Conservation (phyloP, 2,888 invertebrate genomes). For the Dilophus febrilis region DNA sequence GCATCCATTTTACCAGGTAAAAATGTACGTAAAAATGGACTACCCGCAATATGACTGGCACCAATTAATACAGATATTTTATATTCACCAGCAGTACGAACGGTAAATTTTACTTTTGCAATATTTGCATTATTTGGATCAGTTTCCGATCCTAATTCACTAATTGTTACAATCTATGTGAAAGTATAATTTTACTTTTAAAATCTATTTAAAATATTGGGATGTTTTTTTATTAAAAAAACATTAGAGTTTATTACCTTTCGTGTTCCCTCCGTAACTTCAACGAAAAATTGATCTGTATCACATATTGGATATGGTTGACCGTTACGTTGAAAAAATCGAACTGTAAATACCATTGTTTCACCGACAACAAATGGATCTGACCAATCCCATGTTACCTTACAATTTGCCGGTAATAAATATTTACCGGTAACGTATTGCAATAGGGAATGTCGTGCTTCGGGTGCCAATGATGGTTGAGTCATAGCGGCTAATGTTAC, state of each 20-base stretch:
- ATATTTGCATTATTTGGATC: constrained; percentile 74
- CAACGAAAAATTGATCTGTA: constrained; percentile 75
- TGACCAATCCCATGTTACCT: constrained; percentile 69
- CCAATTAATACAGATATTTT: constrained; percentile 69
- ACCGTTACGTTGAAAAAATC: constrained; percentile 84
- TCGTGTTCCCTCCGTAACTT: constrained; percentile 70
- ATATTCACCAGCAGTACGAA: constrained; percentile 79
- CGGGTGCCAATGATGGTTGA: constrained; percentile 75
- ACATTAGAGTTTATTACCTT: constrained; percentile 33
- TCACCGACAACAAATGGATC: constrained; percentile 80
- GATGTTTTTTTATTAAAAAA: constrained; percentile 1
- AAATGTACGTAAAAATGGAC: constrained; percentile 72
- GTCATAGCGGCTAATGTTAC: constrained; percentile 84
- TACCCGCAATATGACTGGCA: constrained; percentile 64
- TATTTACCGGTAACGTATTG: constrained; percentile 88
- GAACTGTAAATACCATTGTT: constrained; percentile 78
- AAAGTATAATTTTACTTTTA: not conserved
- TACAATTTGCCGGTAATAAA: constrained; percentile 72
- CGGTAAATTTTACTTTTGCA: constrained; percentile 81
- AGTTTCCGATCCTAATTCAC: constrained; percentile 73
- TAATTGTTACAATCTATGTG: constrained; percentile 60
- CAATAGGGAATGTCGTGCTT: constrained; percentile 73
- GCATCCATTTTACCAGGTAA: constrained; percentile 71
- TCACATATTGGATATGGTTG: constrained; percentile 90
- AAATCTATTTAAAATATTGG: not conserved